Evolutionary conservation across 35 echinoderm and acorn worm genomes (phyloP).

Genomic region (Hemicentrotus pulcherrimus): DNA sequence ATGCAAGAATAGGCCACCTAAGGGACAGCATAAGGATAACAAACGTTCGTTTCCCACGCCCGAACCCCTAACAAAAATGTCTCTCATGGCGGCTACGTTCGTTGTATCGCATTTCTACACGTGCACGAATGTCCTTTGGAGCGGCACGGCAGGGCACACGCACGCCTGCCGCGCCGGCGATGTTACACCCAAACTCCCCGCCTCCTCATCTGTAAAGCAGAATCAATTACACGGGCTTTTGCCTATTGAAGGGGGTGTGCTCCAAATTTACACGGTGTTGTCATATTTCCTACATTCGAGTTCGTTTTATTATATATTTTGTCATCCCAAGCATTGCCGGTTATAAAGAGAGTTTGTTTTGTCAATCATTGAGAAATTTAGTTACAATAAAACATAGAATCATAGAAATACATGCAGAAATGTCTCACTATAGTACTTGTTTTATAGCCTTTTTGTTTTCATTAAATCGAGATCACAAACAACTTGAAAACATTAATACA

Average conservation of each 20-base stretch:
- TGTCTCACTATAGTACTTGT: no score
- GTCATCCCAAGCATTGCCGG: not conserved
- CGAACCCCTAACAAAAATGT: not conserved
- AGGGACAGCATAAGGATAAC: not conserved
- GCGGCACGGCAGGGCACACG: not conserved
- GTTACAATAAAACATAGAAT: not conserved
- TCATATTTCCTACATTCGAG: not conserved
- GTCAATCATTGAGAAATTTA: not conserved
- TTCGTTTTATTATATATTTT: not conserved
- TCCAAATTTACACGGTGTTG: not conserved
- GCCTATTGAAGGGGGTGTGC: not conserved
- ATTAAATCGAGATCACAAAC: no score
- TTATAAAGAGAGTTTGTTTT: not conserved
- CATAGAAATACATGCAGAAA: no score
- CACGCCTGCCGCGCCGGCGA: conserved; percentile 14
- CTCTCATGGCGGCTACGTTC: not conserved
- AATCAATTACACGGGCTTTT: conserved; percentile 34
- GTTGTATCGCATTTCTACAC: conserved; percentile 6
- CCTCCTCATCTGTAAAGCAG: not conserved
- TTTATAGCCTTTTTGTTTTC: no score
- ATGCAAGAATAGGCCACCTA: not conserved
- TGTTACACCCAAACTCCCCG: not conserved
- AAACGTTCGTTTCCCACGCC: not conserved
- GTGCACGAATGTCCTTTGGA: not conserved
- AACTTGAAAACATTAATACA: no score